Base-by-base conservation (phyloP, 2,113 vertebrate species). In the Gymnogyps californianus region DNA sequence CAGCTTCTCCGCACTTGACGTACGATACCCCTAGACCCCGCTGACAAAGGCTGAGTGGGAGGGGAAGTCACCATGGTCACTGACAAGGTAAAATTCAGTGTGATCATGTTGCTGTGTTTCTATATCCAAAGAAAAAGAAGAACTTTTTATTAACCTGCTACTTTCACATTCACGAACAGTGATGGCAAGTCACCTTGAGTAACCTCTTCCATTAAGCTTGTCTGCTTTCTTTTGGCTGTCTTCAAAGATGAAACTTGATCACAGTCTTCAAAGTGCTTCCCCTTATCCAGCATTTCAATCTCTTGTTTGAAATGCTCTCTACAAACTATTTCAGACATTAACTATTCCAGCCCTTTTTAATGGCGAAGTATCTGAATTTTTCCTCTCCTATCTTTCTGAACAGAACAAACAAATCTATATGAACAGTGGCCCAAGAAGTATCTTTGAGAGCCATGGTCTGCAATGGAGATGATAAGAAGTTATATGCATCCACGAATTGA, bases 251-350 rank as follows among this genome's bases (percentile, higher is more conserved):
- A 70, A 83, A 57, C 64, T 87, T 85, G 70, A 93, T 95, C 87
- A 61, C 49, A 65, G 42, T 80, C 91, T 94, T 95, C 90, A 93
- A 91, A 95, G 86, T 84, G 51, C 69, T 92, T 95, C 47, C 44
- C 17, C 40, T 96, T 97, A 95, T 86, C 88, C 67, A 83, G 34
- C 62, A 55, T 88, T 94, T 96, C 92, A 90, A 78, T 94, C 87
- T 94, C 51, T 80, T 92, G 62, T 62, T 90, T 88, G 85, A 90
- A 97, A 93, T 74, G n/a, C 26, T 61, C 3, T 88, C 93, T 85
- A 47, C 58, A 66, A 87, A 72, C 59, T 90, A 17, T 83, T 95
- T 83, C 67, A 92, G 67, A 58, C 67, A 66, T 90, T 94, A 94
- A 90, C 74, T 85, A 59, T 93, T 87, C 49, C 61, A 61, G 15